Percentiles rank a stretch among this genome's conserved stretches.
phyloP scores from a whole-genome alignment of 2,888 invertebrate genomes.

The Anagyrus pseudococci region DNA sequence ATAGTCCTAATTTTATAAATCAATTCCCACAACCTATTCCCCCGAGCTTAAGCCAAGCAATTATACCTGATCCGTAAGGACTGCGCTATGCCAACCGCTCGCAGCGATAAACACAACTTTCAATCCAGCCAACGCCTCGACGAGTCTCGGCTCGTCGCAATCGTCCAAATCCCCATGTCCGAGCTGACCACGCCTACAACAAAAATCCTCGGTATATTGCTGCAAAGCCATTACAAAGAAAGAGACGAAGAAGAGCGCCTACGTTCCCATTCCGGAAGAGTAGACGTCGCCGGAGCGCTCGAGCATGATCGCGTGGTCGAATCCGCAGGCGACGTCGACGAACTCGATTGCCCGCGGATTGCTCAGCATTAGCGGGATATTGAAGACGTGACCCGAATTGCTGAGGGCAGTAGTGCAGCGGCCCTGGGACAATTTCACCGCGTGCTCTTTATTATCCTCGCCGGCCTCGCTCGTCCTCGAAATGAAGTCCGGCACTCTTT shows the following conservation, averaged over 20 bases:
- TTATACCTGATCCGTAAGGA: slow-evolving; percentile 69
- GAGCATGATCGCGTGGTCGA: slow-evolving; percentile 80
- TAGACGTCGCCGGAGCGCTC: slow-evolving; percentile 77
- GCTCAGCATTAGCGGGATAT: slow-evolving; percentile 68
- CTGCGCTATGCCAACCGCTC: slow-evolving; percentile 88
- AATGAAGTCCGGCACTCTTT: slow-evolving; percentile 49
- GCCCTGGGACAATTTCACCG: slow-evolving; percentile 49
- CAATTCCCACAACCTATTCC: no score
- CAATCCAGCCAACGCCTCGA: slow-evolving; percentile 80
- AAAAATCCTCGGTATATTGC: slow-evolving; percentile 8
- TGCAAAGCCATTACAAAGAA: slow-evolving; percentile 20
- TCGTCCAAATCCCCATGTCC: slow-evolving; percentile 78
- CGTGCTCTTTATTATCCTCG: slow-evolving; percentile 44
- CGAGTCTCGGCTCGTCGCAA: slow-evolving; percentile 68
- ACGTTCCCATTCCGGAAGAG: slow-evolving; percentile 87
- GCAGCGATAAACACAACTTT: slow-evolving; percentile 74
- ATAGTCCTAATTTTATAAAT: no score
- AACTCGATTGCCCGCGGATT: slow-evolving; percentile 66
- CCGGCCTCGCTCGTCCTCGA: slow-evolving; percentile 30
- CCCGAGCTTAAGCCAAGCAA: neutral
- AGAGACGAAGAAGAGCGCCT: slow-evolving; percentile 44
- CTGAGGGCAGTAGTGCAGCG: slow-evolving; percentile 52
- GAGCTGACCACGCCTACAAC: slow-evolving; percentile 81
- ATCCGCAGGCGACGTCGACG: slow-evolving; percentile 75
- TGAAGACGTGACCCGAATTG: slow-evolving; percentile 67